Percentiles rank a stretch among this genome's conserved stretches.
Conservation (phyloP, 37 sponge, comb jelly and placozoan species). For the Cladorhizidae sp. region DNA sequence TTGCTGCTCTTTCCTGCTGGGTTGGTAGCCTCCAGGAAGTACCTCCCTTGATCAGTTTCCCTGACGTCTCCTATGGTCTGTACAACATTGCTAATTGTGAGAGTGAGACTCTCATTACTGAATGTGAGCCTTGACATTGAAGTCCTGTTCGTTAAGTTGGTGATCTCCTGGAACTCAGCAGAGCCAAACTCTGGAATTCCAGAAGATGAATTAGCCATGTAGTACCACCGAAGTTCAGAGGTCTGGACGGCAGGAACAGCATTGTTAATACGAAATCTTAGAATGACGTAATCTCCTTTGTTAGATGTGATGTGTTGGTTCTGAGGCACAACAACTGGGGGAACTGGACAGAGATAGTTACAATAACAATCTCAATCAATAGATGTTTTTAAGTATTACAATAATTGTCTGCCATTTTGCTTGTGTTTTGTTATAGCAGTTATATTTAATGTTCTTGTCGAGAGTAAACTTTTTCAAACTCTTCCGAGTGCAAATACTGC, state of each 20-base stretch:
- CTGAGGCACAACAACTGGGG: conserved; percentile 50
- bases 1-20: conserved; percentile 41
- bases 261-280: conserved; percentile 38
- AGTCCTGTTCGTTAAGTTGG: conserved; percentile 36
- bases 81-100: conserved; percentile 33
- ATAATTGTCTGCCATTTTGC: too few relatives aligned
- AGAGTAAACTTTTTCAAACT: too few relatives aligned
- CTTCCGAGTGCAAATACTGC: too few relatives aligned
- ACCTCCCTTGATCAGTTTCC: conserved; percentile 63
- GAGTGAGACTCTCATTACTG: not conserved
- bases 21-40: conserved; percentile 60
- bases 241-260: conserved; percentile 52
- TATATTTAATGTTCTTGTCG: too few relatives aligned
- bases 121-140: conserved; percentile 17
- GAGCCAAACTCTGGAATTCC: not conserved
- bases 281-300: not conserved
- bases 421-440: too few relatives aligned
- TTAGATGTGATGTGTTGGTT: conserved; percentile 22
- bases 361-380: too few relatives aligned
- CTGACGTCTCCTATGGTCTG: conserved; percentile 3
- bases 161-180: conserved; percentile 21
- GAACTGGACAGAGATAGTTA: conserved; percentile 38
- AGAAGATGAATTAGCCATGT: not conserved
- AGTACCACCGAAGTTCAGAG: conserved; percentile 47
- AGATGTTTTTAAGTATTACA: too few relatives aligned